Percentiles rank a stretch among this genome's conserved stretches.
Conservation (phyloP, 2,888 invertebrate genomes). For the Leistus spinibarbis region DNA sequence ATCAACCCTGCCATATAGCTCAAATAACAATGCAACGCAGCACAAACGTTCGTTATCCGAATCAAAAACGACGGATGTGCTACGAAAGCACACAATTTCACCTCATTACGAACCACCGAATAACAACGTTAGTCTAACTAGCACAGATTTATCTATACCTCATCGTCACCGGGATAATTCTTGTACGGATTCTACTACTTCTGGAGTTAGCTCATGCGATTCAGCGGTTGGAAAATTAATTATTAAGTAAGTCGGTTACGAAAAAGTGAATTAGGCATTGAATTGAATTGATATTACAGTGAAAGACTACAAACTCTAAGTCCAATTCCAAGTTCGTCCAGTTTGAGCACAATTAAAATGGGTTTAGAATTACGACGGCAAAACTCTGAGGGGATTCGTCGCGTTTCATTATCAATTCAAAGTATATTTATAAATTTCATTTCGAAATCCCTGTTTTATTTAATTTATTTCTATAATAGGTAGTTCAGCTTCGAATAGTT, state of each 20-base stretch:
- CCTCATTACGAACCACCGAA: conserved; percentile 12
- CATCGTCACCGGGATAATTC: conserved; percentile 64
- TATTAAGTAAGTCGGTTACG: conserved; percentile 61
- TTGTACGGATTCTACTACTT: conserved; percentile 79
- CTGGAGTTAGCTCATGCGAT: conserved; percentile 83
- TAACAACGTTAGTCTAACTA: conserved; percentile 27
- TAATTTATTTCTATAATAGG: conserved; percentile 47
- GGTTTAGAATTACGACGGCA: conserved; percentile 54
- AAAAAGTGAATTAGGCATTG: conserved; percentile 22
- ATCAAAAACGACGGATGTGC: conserved; percentile 71
- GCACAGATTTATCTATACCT: conserved; percentile 50
- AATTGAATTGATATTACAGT: conserved; percentile 56
- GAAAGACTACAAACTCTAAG: conserved; percentile 80
- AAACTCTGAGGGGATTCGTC: conserved; percentile 58
- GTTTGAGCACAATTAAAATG: conserved; percentile 59
- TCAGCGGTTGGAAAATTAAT: conserved; percentile 69
- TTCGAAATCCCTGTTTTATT: neutral
- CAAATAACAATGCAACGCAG: conserved; percentile 57
- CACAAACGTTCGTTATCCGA: conserved; percentile 72
- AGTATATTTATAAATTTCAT: conserved; percentile 55
- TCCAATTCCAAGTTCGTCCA: conserved; percentile 86
- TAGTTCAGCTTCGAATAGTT: conserved; percentile 61
- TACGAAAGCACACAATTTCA: conserved; percentile 57
- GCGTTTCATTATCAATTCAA: conserved; percentile 64
- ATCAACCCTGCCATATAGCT: conserved; percentile 65